Percentiles rank a stretch among this genome's conserved stretches.
Conservation (phyloP, 2,888 invertebrate species). For the Sminthurinus aureus region DNA sequence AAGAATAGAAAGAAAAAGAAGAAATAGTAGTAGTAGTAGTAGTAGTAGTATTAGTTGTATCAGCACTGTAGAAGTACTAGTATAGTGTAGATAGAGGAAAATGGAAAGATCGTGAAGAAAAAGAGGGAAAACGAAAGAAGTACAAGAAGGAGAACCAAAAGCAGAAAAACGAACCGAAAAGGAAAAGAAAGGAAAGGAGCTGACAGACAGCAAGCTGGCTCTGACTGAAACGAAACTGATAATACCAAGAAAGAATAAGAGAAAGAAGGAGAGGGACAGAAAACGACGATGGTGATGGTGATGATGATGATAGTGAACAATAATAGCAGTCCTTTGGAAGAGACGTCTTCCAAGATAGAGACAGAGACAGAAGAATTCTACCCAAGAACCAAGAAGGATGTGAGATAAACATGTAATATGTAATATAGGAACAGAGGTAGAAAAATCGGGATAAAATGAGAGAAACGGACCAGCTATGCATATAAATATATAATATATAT, state of each 20-base stretch:
- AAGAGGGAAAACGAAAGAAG: neutral
- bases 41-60: neutral
- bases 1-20: neutral
- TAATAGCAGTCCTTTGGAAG: neutral
- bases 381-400: neutral
- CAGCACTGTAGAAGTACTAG: neutral
- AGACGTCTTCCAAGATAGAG: neutral
- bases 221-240: conserved; percentile 33
- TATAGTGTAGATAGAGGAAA: neutral
- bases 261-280: neutral
- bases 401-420: neutral
- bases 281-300: neutral
- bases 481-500: conserved; percentile 28
- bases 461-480: neutral
- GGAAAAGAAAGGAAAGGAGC: conserved; percentile 6
- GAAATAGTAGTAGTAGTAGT: neutral
- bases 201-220: conserved; percentile 31
- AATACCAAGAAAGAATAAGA: conserved; percentile 13
- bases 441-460: neutral
- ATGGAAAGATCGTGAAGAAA: neutral
- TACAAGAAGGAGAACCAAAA: neutral
- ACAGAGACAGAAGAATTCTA: neutral
- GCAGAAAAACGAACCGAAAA: neutral
- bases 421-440: neutral
- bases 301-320: conserved; percentile 3